These are phyloP conservation scores for Halichondria panicea DNA, from an alignment of 37 sponge, comb jelly and placozoan species.

Conservation along the genomic window DNA sequence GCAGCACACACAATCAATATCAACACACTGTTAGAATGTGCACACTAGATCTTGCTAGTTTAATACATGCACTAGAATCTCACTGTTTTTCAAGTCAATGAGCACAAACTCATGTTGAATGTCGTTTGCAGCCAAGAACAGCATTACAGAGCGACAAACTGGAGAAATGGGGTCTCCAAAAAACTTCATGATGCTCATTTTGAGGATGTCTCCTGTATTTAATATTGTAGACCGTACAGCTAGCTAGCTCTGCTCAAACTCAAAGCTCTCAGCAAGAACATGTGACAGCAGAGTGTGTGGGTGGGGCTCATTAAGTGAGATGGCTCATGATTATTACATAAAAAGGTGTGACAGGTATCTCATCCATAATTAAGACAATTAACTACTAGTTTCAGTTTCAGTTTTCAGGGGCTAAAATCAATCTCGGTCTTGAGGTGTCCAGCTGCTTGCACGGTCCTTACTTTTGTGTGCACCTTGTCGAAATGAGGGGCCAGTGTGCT, in stretches of 20 bases:
- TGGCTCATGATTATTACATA: too few relatives aligned
- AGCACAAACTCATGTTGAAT: slow-evolving; percentile 45
- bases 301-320: too few relatives aligned
- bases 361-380: too few relatives aligned
- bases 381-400: too few relatives aligned
- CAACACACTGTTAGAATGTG: neutral
- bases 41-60: neutral
- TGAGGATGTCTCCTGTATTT: neutral
- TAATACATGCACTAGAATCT: too few relatives aligned
- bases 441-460: neutral
- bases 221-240: too few relatives aligned
- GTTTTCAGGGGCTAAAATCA: too few relatives aligned
- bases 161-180: slow-evolving; percentile 64
- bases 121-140: slow-evolving; percentile 58
- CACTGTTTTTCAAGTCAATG: slow-evolving; percentile 47
- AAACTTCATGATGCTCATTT: slow-evolving; percentile 53
- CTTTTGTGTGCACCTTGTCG: slow-evolving; percentile 19
- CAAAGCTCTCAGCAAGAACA: too few relatives aligned
- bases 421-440: neutral
- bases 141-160: slow-evolving; percentile 61
- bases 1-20: neutral
- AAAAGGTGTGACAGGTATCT: too few relatives aligned
- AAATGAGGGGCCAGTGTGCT: slow-evolving; percentile 30
- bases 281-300: too few relatives aligned
- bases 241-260: too few relatives aligned